These are phyloP conservation scores for Lordiphosa clarofinis DNA, from an alignment of 1,140 invertebrate species.

Conservation along the genomic window DNA sequence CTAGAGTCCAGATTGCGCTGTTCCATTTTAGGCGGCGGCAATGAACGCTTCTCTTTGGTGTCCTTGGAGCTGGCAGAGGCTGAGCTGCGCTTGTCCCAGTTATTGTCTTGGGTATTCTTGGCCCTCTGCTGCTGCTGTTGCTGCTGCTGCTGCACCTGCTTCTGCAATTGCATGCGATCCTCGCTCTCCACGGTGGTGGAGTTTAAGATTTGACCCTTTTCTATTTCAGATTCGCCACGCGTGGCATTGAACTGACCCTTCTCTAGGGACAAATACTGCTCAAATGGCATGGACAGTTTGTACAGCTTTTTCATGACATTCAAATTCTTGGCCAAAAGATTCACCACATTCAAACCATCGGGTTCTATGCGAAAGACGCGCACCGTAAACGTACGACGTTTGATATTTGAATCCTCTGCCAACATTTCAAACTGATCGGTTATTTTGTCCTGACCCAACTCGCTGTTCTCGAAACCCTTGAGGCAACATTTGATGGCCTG, in stretches of 20 bases:
- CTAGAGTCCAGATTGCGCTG: conserved; percentile 37
- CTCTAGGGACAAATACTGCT: conserved; percentile 70
- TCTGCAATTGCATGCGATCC: conserved; percentile 43
- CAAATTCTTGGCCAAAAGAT: conserved; percentile 61
- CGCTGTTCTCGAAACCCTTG: conserved; percentile 78
- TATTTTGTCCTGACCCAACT: conserved; percentile 60
- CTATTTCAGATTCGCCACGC: conserved; percentile 39
- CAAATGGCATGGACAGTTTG: conserved; percentile 74
- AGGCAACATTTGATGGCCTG: conserved; percentile 87
- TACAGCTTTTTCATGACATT: conserved; percentile 77
- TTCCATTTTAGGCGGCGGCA: conserved; percentile 15
- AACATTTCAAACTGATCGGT: conserved; percentile 79
- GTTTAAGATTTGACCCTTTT: conserved; percentile 53
- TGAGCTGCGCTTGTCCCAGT: conserved; percentile 71
- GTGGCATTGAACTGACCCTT: conserved; percentile 71
- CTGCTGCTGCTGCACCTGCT: background rate
- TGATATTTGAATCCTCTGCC: conserved; percentile 71
- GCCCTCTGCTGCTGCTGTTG: conserved; percentile 21
- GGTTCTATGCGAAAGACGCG: conserved; percentile 81
- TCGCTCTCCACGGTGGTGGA: conserved; percentile 66
- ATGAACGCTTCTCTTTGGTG: conserved; percentile 24
- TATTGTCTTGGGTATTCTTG: conserved; percentile 21
- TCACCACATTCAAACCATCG: conserved; percentile 80
- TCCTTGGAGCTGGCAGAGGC: conserved; percentile 62
- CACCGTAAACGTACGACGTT: conserved; percentile 80